Conservation (phyloP, 2,113 vertebrate genomes). For the Nothocercus julius region DNA sequence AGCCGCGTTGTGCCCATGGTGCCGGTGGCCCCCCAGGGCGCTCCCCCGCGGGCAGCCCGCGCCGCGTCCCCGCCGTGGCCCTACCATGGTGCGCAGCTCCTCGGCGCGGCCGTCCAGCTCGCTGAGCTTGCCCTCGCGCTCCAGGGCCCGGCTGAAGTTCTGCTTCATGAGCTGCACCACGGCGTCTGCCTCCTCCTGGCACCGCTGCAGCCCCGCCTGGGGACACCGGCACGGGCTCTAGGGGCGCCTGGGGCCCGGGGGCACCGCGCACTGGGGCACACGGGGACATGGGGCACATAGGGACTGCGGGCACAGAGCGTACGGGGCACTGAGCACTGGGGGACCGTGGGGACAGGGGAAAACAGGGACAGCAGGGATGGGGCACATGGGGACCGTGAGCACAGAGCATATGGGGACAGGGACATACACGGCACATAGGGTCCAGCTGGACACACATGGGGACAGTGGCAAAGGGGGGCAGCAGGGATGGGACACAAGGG, state of each 20-base stretch:
- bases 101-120: conserved; percentile 68
- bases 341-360: too few relatives aligned
- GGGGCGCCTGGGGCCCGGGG: too few relatives aligned
- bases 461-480: background rate
- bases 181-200: conserved; percentile 65
- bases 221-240: background rate
- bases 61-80: background rate
- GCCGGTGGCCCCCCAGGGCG: too few relatives aligned
- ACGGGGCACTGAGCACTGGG: too few relatives aligned
- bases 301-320: too few relatives aligned
- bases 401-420: background rate
- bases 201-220: conserved; percentile 27
- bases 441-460: too few relatives aligned
- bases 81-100: conserved; percentile 70
- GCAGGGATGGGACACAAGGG: background rate
- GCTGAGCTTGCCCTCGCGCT: conserved; percentile 64
- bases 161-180: conserved; percentile 73
- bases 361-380: too few relatives aligned
- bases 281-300: too few relatives aligned
- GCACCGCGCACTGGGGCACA: too few relatives aligned
- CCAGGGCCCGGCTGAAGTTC: conserved; percentile 70
- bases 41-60: too few relatives aligned
- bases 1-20: too few relatives aligned
- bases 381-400: too few relatives aligned
- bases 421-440: background rate